A percentile compares a stretch with the other conserved stretches of the same genome.
Conservation (phyloP, 2,797 vertebrate genomes). For the Allobates femoralis region DNA sequence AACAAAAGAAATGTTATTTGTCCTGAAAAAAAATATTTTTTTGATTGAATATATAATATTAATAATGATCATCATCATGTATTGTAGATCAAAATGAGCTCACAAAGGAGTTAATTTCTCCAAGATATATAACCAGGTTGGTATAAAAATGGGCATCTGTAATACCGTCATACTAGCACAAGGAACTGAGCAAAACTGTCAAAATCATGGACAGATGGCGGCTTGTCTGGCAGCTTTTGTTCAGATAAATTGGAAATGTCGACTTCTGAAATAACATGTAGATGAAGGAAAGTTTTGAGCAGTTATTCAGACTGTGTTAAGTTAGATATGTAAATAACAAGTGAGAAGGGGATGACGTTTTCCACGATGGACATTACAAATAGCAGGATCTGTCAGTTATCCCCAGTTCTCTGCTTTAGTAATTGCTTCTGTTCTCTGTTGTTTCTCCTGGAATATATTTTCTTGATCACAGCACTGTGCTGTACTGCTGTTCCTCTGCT, state of each 20-base stretch:
- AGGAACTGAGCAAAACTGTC: constrained; percentile 6
- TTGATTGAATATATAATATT: neutral
- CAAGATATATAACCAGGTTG: neutral
- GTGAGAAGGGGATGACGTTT: neutral
- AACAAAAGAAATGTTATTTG: neutral
- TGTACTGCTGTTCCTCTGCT: neutral
- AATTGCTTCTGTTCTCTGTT: neutral
- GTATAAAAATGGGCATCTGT: neutral
- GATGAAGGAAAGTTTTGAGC: neutral
- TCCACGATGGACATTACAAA: neutral
- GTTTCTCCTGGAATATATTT: neutral
- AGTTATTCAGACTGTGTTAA: constrained; percentile 9
- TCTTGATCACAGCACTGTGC: neutral
- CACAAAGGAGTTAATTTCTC: neutral
- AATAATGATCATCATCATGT: too few species aligned
- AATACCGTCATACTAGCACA: neutral
- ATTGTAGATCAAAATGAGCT: neutral
- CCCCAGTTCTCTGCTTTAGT: neutral
- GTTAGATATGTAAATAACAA: neutral
- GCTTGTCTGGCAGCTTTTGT: constrained; percentile 5
- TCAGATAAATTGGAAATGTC: neutral
- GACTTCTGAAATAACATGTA: neutral
- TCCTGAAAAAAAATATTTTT: neutral
- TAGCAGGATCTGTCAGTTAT: neutral
- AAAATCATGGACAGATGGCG: constrained; percentile 10